Base-by-base conservation (phyloP, 2,797 vertebrate species). In the Otus scops region DNA sequence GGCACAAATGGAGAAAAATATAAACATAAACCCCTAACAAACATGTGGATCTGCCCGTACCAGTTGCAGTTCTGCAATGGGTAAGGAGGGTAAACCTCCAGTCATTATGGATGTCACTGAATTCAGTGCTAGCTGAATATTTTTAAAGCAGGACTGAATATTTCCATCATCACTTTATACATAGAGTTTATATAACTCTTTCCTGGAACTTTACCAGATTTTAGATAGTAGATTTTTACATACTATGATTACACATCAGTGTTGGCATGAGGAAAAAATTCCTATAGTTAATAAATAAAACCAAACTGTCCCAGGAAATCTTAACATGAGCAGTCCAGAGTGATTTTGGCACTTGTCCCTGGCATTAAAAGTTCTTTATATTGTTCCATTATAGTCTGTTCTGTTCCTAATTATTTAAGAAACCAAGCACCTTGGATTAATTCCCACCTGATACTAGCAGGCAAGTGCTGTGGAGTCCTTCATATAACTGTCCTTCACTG, bases 231-330 rank as follows among this genome's bases (percentile, higher is more conserved):
- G 67, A 65, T 90, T 92, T 87, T 88, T 92, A 76, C 56, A 19
- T 70, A 28, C 38, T 92, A 76, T 61, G 34, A 54, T 92, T 38
- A 70, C 8, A 43, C 14, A 13, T 56, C 51, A 57, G 38, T 87
- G 63, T 79, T 93, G 36, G 48, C 80, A 50, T 7, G 24, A 87
- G 48, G 30, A 57, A 87, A 76, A 82, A 61, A 67, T 18, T 82
- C n/a, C 88, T 87, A 26, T 18, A 53, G 80, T 76, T 93, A 90
- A 94, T 88, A 94, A 93, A 87, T 83, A 94, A 88, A 93, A 80
- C 9, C 39, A 65, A 86, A 86, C 70, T 79, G 48, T 92, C 73
- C 41, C 53, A 80, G 53, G 64, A 94, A 89, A 88, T 64, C 76
- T 91, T 85, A 83, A 74, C 30, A 45, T 38, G 38, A 83, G 11